These are phyloP conservation scores for Oophaga sylvatica DNA, from an alignment of 2,797 vertebrate species.

Conservation along the genomic window DNA sequence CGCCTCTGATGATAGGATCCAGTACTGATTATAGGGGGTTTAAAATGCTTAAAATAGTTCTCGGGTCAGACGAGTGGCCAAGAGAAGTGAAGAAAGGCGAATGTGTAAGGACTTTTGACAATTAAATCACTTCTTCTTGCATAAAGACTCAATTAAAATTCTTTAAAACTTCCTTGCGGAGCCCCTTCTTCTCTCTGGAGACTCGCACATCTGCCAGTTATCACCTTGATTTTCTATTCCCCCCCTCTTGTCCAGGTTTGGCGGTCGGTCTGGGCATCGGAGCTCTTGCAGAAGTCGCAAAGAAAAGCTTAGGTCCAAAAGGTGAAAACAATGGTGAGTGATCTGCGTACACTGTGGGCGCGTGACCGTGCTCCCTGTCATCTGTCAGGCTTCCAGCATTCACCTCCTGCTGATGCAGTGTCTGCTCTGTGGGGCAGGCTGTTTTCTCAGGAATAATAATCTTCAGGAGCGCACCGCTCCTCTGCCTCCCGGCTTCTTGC, in stretches of 20 bases:
- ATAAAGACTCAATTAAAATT: too few relatives aligned
- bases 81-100: not conserved
- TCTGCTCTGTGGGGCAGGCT: not conserved
- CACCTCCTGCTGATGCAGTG: not conserved
- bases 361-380: too few relatives aligned
- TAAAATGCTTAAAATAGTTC: not conserved
- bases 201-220: too few relatives aligned
- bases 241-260: conserved; percentile 76
- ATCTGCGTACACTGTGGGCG: conserved; percentile 12
- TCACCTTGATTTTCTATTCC: not conserved
- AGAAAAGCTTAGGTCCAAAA: conserved; percentile 88
- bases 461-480: too few relatives aligned
- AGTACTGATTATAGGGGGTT: conserved; percentile 10
- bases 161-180: too few relatives aligned
- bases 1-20: not conserved
- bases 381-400: not conserved
- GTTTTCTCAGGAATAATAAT: too few relatives aligned
- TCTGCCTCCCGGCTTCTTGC: too few relatives aligned
- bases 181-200: too few relatives aligned
- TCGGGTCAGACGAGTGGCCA: not conserved
- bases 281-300: conserved; percentile 93
- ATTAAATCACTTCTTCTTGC: too few relatives aligned
- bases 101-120: too few relatives aligned
- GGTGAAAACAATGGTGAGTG: conserved; percentile 70
- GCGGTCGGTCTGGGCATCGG: conserved; percentile 94